phyloP scores from a whole-genome alignment of 2,888 invertebrate genomes.

The Scrobipalpa costella region DNA sequence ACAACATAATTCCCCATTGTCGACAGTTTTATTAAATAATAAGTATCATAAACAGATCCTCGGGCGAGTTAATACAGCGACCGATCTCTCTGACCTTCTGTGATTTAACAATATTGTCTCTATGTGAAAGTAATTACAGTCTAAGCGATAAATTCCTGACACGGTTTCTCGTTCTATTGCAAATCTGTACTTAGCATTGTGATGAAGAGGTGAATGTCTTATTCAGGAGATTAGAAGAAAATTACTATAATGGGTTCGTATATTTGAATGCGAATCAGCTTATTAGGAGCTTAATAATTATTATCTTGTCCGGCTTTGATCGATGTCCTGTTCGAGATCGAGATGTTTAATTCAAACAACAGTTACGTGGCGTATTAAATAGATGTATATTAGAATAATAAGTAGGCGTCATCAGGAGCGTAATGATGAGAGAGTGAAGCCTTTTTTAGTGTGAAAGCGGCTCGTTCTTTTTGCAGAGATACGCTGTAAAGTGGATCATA shows the following conservation, averaged over 20 bases:
- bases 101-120: slow-evolving; percentile 63
- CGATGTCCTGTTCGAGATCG: slow-evolving; percentile 47
- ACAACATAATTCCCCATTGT: slow-evolving; percentile 48
- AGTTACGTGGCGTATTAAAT: slow-evolving; percentile 29
- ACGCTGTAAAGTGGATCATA: slow-evolving; percentile 33
- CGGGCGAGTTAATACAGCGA: slow-evolving; percentile 51
- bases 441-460: slow-evolving; percentile 24
- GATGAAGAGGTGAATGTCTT: slow-evolving; percentile 14
- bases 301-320: slow-evolving; percentile 36
- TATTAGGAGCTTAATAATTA: slow-evolving; percentile 7
- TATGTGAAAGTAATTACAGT: slow-evolving; percentile 61
- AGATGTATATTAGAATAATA: slow-evolving; percentile 5
- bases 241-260: slow-evolving; percentile 9
- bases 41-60: slow-evolving; percentile 58
- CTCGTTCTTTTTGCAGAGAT: slow-evolving; percentile 23
- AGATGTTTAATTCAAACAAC: slow-evolving; percentile 43
- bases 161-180: slow-evolving; percentile 29
- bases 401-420: slow-evolving; percentile 13
- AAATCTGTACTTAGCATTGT: slow-evolving; percentile 18
- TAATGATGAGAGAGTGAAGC: slow-evolving; percentile 16
- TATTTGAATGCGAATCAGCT: slow-evolving; percentile 27
- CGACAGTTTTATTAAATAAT: slow-evolving; percentile 67
- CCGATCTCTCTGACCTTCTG: slow-evolving; percentile 54
- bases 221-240: not conserved
- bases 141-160: slow-evolving; percentile 52